Conservation (phyloP, 2,888 invertebrate genomes). For the Seira ritae region DNA sequence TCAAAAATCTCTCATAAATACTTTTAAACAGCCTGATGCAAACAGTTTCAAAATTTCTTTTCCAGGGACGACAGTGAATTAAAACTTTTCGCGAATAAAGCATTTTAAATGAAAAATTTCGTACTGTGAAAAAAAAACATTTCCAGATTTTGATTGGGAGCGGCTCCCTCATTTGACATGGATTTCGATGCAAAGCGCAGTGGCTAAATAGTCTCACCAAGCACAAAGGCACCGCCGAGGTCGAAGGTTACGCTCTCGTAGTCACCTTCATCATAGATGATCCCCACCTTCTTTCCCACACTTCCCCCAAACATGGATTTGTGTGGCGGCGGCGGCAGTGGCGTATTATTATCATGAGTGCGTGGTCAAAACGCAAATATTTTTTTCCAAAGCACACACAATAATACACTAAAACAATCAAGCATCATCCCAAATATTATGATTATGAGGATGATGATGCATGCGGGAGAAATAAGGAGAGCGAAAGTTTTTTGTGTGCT, state of each 20-base stretch:
- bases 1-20: neutral
- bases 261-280: constrained; percentile 57
- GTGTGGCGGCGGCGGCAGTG: constrained; percentile 25
- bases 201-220: constrained; percentile 47
- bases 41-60: too few species aligned
- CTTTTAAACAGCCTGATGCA: neutral
- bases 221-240: constrained; percentile 69
- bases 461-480: neutral
- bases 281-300: constrained; percentile 71
- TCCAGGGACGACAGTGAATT: too few species aligned
- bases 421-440: neutral
- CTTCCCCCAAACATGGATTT: constrained; percentile 57
- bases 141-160: constrained; percentile 58
- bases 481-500: too few species aligned
- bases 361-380: constrained; percentile 19
- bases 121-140: too few species aligned
- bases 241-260: constrained; percentile 66
- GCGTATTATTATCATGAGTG: neutral
- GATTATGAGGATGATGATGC: neutral
- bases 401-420: neutral
- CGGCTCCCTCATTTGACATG: constrained; percentile 57
- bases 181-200: constrained; percentile 51
- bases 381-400: constrained; percentile 35
- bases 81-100: too few species aligned
- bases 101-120: too few species aligned